These are phyloP conservation scores for Drosophila rhopaloa DNA, from an alignment of 1,140 invertebrate genomes.

Conservation along the genomic window DNA sequence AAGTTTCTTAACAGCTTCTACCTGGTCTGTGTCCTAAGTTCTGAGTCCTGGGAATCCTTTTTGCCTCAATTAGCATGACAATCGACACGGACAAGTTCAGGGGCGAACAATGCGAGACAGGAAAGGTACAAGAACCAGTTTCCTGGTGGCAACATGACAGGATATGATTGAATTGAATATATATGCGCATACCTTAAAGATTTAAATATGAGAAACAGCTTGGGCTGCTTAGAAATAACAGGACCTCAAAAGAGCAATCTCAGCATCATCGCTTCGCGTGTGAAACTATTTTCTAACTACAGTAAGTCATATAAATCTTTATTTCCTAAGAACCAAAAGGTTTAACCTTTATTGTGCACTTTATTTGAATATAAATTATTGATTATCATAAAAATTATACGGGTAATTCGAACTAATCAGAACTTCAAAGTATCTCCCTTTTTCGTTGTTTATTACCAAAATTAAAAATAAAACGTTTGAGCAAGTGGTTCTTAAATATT, in stretches of 20 bases:
- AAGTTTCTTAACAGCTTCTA: constrained; percentile 26
- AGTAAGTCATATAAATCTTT: no score
- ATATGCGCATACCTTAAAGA: constrained; percentile 9
- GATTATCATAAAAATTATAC: no score
- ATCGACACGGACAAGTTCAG: constrained; percentile 54
- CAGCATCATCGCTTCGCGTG: constrained; percentile 37
- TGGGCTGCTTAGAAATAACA: not conserved
- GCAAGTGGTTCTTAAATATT: no score
- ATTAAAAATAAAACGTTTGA: no score
- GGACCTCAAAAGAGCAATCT: constrained; percentile 40
- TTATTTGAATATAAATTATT: no score
- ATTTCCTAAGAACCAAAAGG: no score
- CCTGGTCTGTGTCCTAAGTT: constrained; percentile 10
- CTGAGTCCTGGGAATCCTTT: constrained; percentile 36
- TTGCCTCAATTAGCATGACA: constrained; percentile 76
- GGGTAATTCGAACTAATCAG: no score
- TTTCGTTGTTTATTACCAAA: no score
- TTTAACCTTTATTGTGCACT: no score
- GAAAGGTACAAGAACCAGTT: constrained; percentile 52
- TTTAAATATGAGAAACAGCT: constrained; percentile 47
- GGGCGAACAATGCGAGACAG: constrained; percentile 26
- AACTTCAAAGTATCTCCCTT: no score
- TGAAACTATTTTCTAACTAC: constrained; percentile 37
- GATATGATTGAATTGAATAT: constrained; percentile 65
- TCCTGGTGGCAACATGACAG: constrained; percentile 55